Conservation (phyloP, 2,888 invertebrate species). For the Melieria omissa region DNA sequence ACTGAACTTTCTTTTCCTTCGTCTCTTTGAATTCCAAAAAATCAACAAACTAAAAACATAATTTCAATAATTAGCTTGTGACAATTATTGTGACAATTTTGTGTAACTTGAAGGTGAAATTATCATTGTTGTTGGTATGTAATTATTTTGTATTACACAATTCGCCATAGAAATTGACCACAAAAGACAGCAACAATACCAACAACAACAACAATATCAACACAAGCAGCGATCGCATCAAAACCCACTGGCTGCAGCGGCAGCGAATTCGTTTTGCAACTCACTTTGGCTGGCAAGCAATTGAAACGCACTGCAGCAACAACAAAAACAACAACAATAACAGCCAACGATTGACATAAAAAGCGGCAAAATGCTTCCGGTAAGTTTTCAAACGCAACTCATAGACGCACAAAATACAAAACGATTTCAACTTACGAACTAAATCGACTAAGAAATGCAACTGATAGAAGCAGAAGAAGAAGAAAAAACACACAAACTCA, state of each 20-base stretch:
- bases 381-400: constrained; percentile 49
- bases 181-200: neutral
- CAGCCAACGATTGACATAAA: constrained; percentile 37
- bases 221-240: neutral
- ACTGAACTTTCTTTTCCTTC: too few relatives aligned
- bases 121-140: too few relatives aligned
- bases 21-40: too few relatives aligned
- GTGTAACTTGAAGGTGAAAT: too few relatives aligned
- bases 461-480: constrained; percentile 12
- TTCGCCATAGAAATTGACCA: too few relatives aligned
- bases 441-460: neutral
- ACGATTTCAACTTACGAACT: neutral
- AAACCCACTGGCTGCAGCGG: neutral
- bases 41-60: too few relatives aligned
- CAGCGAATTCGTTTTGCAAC: neutral
- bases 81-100: too few relatives aligned
- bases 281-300: constrained; percentile 13
- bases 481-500: neutral
- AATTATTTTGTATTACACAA: too few relatives aligned
- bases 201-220: neutral
- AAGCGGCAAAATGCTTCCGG: constrained; percentile 61
- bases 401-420: neutral
- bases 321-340: constrained; percentile 32
- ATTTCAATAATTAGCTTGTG: too few relatives aligned
- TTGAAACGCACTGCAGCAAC: constrained; percentile 27